Conservation (phyloP, 2,113 vertebrate genomes). For the Rallus limicola region DNA sequence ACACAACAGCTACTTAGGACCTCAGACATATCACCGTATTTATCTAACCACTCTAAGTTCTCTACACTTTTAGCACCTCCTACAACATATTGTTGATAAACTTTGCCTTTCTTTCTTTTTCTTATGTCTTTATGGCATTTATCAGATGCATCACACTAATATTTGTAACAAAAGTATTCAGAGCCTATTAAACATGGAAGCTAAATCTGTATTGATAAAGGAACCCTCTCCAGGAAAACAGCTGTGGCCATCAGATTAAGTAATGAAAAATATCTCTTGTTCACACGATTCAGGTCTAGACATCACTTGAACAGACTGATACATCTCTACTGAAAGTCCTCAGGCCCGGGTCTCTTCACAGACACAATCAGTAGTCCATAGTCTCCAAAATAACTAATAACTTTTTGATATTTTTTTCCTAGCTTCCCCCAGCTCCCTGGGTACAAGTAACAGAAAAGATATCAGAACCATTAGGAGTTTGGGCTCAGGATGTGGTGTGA, state of each 20-base stretch:
- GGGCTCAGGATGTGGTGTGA: neutral
- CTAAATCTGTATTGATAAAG: neutral
- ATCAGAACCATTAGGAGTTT: neutral
- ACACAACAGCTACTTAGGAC: neutral
- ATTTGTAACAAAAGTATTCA: neutral
- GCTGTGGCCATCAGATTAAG: neutral
- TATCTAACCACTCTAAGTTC: neutral
- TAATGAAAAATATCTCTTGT: neutral
- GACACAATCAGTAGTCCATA: neutral
- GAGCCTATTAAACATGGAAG: neutral
- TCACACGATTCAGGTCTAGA: neutral
- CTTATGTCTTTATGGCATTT: neutral
- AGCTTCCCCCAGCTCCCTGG: rapidly evolving
- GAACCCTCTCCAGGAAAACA: neutral
- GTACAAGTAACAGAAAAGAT: neutral
- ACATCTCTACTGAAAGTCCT: neutral
- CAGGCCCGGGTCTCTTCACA: neutral
- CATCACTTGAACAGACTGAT: neutral
- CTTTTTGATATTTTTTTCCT: neutral
- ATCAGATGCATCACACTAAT: neutral
- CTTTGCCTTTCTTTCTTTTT: neutral
- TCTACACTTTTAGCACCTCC: neutral
- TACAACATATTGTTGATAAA: neutral
- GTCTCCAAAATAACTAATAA: neutral
- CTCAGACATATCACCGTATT: neutral